phyloP scores from a whole-genome alignment of 2,113 vertebrate genomes.

The Phylloscopus trochiloides region DNA sequence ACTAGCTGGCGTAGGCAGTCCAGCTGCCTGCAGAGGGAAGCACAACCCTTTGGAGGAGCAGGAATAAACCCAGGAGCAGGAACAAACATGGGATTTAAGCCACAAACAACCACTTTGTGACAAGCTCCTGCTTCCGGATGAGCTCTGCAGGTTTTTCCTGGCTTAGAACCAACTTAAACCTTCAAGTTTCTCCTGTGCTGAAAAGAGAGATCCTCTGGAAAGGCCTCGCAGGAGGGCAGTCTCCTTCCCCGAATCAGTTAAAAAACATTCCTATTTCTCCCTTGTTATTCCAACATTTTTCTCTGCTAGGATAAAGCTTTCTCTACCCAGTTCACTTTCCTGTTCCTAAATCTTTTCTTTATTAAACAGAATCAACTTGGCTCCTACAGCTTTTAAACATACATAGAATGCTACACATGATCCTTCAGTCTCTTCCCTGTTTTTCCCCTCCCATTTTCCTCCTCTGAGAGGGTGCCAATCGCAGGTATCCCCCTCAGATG shows the following conservation, averaged over 20 bases:
- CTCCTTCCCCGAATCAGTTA: neutral
- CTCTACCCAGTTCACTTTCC: neutral
- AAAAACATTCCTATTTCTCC: neutral
- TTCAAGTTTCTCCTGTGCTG: neutral
- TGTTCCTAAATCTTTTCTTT: neutral
- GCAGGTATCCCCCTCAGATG: neutral
- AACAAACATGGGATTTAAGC: neutral
- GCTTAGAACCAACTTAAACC: neutral
- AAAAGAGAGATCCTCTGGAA: neutral
- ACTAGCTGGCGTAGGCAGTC: constrained; percentile 95
- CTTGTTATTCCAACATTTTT: neutral
- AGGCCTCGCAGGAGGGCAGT: neutral
- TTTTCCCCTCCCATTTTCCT: neutral
- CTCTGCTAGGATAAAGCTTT: neutral
- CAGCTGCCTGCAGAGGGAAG: constrained; percentile 78
- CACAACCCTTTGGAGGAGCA: neutral
- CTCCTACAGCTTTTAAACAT: neutral
- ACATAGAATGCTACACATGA: accelerated
- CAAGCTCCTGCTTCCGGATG: neutral
- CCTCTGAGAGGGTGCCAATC: neutral
- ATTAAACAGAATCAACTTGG: neutral
- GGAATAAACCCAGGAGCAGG: neutral
- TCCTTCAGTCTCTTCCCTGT: neutral
- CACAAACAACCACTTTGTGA: accelerated
- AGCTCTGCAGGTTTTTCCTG: neutral